Conservation (phyloP, 2,888 invertebrate species). For the Camptogramma bilineatum region DNA sequence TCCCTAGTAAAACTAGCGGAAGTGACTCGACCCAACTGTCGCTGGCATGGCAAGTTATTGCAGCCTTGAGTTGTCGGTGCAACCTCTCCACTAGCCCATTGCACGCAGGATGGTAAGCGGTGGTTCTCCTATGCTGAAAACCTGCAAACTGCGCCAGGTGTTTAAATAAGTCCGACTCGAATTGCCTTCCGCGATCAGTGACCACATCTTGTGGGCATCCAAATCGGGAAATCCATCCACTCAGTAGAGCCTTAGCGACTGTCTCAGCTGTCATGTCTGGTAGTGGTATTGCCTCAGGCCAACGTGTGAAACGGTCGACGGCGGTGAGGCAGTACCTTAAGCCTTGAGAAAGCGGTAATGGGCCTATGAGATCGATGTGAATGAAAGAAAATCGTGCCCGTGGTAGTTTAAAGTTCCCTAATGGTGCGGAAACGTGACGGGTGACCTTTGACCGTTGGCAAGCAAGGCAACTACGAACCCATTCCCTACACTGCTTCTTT, state of each 20-base stretch:
- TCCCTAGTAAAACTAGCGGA: too few species aligned
- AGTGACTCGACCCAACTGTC: too few species aligned
- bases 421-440: background rate
- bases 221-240: slow-evolving; percentile 3
- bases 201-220: background rate
- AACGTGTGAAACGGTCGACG: background rate
- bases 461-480: background rate
- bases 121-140: too few species aligned
- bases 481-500: too few species aligned
- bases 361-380: background rate
- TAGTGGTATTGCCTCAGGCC: slow-evolving; percentile 5
- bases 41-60: too few species aligned
- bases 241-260: background rate
- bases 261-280: slow-evolving; percentile 3
- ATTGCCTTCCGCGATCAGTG: background rate
- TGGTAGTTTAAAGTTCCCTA: background rate
- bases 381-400: background rate
- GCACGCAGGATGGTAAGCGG: too few species aligned
- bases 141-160: too few species aligned
- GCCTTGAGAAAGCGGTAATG: background rate
- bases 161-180: too few species aligned
- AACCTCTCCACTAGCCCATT: too few species aligned
- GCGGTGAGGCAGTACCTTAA: slow-evolving; percentile 2
- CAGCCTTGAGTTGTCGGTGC: too few species aligned
- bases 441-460: slow-evolving; percentile 2